phyloP scores from a whole-genome alignment of 1,140 invertebrate genomes.

The Gonatopus flavifemur region DNA sequence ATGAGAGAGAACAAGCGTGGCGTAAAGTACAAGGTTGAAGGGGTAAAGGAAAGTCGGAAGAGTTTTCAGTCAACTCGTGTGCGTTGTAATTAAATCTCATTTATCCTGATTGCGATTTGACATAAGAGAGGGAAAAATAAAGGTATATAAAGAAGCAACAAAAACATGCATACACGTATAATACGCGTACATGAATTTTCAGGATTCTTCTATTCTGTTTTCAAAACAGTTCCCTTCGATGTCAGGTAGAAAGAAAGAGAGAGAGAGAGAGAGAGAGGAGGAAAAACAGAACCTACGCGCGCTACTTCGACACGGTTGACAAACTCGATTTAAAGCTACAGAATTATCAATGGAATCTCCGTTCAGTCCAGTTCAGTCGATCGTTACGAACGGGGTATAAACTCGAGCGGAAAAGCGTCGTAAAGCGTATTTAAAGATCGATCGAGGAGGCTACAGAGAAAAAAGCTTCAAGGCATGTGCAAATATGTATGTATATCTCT shows the following conservation, averaged over 20 bases:
- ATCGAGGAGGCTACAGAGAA: too few species aligned
- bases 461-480: too few species aligned
- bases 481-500: too few species aligned
- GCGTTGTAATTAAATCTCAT: slow-evolving; percentile 30
- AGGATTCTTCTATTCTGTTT: too few species aligned
- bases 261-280: slow-evolving; percentile 1
- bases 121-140: too few species aligned
- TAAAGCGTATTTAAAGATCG: too few species aligned
- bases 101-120: slow-evolving; percentile 30
- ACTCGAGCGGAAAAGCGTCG: slow-evolving; percentile 4
- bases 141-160: too few species aligned
- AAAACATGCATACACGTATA: too few species aligned
- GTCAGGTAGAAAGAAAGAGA: too few species aligned
- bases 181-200: too few species aligned
- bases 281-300: not conserved
- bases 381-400: not conserved
- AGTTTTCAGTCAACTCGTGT: not conserved
- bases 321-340: slow-evolving; percentile 9
- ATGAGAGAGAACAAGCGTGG: too few species aligned
- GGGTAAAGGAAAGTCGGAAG: slow-evolving; percentile 1
- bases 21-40: not conserved
- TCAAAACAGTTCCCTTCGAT: too few species aligned
- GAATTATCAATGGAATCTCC: slow-evolving; percentile 9
- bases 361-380: not conserved
- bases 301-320: not conserved